Percentiles rank a stretch among this genome's conserved stretches.
These are phyloP conservation scores for Drosophila kokeensis DNA, from an alignment of 2,888 invertebrate genomes.

Conservation along the genomic window DNA sequence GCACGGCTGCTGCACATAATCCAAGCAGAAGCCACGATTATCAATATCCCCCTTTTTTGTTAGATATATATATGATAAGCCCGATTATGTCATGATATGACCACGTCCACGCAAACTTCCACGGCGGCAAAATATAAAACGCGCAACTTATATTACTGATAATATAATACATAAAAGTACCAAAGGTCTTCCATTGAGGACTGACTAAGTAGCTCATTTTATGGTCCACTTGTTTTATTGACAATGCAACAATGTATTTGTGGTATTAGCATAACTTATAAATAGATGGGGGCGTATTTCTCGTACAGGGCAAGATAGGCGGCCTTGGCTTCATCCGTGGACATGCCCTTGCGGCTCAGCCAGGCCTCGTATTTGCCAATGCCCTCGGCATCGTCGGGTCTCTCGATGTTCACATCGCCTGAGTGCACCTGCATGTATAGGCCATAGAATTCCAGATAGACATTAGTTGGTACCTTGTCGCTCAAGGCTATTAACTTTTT, in stretches of 20 bases:
- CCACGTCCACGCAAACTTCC: slow-evolving; percentile 7
- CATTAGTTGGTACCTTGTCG: slow-evolving; percentile 90
- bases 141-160: slow-evolving; percentile 38
- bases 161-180: slow-evolving; percentile 19
- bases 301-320: slow-evolving; percentile 91
- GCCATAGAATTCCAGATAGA: slow-evolving; percentile 92
- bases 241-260: slow-evolving; percentile 4
- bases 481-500: slow-evolving; percentile 89
- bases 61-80: slow-evolving; percentile 56
- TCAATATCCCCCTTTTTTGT: slow-evolving; percentile 85
- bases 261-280: slow-evolving; percentile 36
- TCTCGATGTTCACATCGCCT: slow-evolving; percentile 92
- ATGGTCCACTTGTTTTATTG: slow-evolving; percentile 3
- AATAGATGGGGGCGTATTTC: slow-evolving; percentile 86
- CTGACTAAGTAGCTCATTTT: slow-evolving; percentile 29
- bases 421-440: slow-evolving; percentile 93
- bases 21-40: slow-evolving; percentile 93
- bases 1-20: slow-evolving; percentile 94
- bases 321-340: slow-evolving; percentile 91
- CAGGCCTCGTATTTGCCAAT: slow-evolving; percentile 98
- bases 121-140: slow-evolving; percentile 31
- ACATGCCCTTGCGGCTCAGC: slow-evolving; percentile 92
- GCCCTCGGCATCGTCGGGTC: slow-evolving; percentile 95
- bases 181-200: slow-evolving; percentile 36
- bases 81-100: slow-evolving; percentile 14